Base-by-base conservation (phyloP, 2,888 invertebrate genomes). In the Ormyrus nitidulus region DNA sequence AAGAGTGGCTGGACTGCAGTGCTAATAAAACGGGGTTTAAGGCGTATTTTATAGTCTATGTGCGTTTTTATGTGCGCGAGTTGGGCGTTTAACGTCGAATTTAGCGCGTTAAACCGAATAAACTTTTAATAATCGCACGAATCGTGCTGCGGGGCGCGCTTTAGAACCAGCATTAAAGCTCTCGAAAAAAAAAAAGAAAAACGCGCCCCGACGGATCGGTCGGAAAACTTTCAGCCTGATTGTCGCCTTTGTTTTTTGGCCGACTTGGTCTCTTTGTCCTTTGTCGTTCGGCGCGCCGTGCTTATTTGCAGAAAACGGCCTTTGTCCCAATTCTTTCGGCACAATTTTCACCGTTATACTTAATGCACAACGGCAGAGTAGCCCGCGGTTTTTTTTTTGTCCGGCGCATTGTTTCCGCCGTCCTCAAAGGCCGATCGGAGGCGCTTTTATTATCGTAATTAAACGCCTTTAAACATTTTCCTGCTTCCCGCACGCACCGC, bases 221-320 rank as follows among this genome's bases (percentile, higher is more conserved):
- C 1, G 75, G 61, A 69, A 76, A 76, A 76, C 54, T 76, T 76
- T 69, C 61, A 59, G 61, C 61, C 19, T 46, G 65, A 74, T 65
- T 65, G 74, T 65, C 49, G 34, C 19, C 11, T 65, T 59, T 53
- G 59, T 75, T 61, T 49, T 44, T 58, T 44, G 34, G 34, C 34
- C 34, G 34, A 2, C 34, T 34, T 34, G 34, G 34, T 9, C 48
- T 13, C 13, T 9, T 44, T 19, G 13, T 48, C 13, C 46, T 19
- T 46, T 13, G 7, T 46, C 51, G 1, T 58, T 66, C 49, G n/a
- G 10, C 46, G 9, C 19, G 10, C 19, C 10, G 34, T 54, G 61
- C 13, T 65, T 54, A 49, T 65, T 56, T 58, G 48, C 49, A 49
- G 53, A 34, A 65, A 58, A 19, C 19, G 34, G 5, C 54, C 44